Base-by-base conservation (phyloP, 2,888 invertebrate genomes). In the Eupeodes latifasciatus region DNA sequence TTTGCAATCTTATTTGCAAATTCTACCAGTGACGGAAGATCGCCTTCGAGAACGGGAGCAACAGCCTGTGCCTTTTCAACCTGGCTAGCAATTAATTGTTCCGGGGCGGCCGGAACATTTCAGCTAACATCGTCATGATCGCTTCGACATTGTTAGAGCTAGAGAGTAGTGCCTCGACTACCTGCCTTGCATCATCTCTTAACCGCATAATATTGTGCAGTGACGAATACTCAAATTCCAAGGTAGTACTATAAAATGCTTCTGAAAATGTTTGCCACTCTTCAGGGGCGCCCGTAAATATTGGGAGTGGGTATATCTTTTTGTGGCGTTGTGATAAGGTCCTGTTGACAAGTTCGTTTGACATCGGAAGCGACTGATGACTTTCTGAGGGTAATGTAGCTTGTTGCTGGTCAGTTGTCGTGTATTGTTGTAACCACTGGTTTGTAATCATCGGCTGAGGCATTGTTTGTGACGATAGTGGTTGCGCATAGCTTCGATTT, bases 121-220 rank as follows among this genome's bases (percentile, higher is more conserved):
- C 59, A 1, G 10, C 59, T 14, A 61, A 12, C 7, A 12, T 61
- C 6, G 34, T 19, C 59, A 61, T 61, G 0, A 49, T 49, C 47
- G 47, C 47, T 49, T 49, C 47, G 10, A 61, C 59, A 10, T 61
- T 61, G 12, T 61, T 61, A 12, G 59, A 61, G n/a, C 59, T 61
- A 36, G 59, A 36, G 12, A 61, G 36, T 14, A 61, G 36, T 6
- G 59, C 59, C 14, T 36, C 59, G 34, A 49, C 57, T 57, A 57
- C 57, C 27, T 57, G 57, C 11, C 27, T 57, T 11, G 57, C 57
- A 57, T 57, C 57, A 5, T 61, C 59, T 4, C 59, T 11, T 19
- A 61, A 34, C 12, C 59, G 59, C 59, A 61, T 61, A 4, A 61
- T 61, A 36, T 61, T 61, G 36, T 61, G 59, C 59, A 61, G 12